Conservation (phyloP, 2,113 vertebrate genomes). For the Pseudorhombus dupliciocellatus region DNA sequence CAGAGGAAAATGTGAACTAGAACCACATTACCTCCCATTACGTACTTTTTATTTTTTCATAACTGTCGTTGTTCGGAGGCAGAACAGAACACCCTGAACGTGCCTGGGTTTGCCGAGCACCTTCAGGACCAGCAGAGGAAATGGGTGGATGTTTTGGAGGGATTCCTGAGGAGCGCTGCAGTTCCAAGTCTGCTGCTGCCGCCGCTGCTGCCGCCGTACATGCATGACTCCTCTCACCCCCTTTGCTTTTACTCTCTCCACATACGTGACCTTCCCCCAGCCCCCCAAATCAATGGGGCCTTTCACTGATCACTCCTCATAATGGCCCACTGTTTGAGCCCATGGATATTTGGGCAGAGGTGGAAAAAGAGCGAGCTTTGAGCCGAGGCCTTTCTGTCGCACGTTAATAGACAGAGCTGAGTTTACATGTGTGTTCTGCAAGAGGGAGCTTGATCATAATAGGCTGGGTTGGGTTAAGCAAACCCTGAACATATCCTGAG, state of each 20-base stretch:
- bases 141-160: slow-evolving; percentile 65
- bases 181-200: slow-evolving; percentile 53
- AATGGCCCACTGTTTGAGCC: slow-evolving; percentile 72
- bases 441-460: slow-evolving; percentile 52
- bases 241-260: slow-evolving; percentile 34
- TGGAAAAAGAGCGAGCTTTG: slow-evolving; percentile 62
- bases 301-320: slow-evolving; percentile 74
- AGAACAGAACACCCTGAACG: slow-evolving; percentile 29
- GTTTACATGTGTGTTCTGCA: slow-evolving; percentile 38
- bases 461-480: slow-evolving; percentile 22
- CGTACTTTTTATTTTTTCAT: slow-evolving; percentile 27
- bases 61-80: slow-evolving; percentile 50
- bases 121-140: slow-evolving; percentile 62
- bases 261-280: slow-evolving; percentile 63
- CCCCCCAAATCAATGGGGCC: slow-evolving; percentile 70
- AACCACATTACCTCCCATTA: slow-evolving; percentile 53
- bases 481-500: slow-evolving; percentile 50
- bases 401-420: slow-evolving; percentile 58
- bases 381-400: slow-evolving; percentile 59
- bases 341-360: slow-evolving; percentile 50
- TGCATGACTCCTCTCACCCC: slow-evolving; percentile 24
- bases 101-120: slow-evolving; percentile 21
- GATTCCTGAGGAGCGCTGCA: slow-evolving; percentile 45
- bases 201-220: slow-evolving; percentile 28
- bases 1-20: slow-evolving; percentile 44